phyloP scores from a whole-genome alignment of 1,140 invertebrate species.

The Nymphalis io region DNA sequence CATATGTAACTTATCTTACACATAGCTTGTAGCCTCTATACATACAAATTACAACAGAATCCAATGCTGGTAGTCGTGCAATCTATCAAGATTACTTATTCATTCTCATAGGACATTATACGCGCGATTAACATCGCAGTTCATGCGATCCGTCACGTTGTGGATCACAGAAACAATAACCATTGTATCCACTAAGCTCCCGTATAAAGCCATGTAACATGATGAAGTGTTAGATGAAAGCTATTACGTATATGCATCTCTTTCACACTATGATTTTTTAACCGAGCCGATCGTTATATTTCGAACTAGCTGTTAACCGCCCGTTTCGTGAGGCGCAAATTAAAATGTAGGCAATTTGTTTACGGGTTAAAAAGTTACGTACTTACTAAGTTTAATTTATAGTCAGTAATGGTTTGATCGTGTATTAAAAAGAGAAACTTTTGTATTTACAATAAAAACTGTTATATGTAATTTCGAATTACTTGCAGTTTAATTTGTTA shows the following conservation, averaged over 20 bases:
- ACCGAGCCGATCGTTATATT: neutral
- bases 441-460: no score
- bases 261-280: slow-evolving; percentile 1
- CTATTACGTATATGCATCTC: slow-evolving; percentile 13
- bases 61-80: neutral
- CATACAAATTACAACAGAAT: neutral
- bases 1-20: no score
- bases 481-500: no score
- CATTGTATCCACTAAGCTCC: slow-evolving; percentile 24
- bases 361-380: no score
- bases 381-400: no score
- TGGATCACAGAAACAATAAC: slow-evolving; percentile 31
- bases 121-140: slow-evolving; percentile 29
- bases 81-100: slow-evolving; percentile 29
- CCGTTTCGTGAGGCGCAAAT: no score
- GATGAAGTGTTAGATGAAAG: slow-evolving; percentile 22
- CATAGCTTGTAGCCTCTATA: neutral
- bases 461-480: no score
- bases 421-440: no score
- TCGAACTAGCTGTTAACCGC: no score
- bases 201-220: slow-evolving; percentile 25
- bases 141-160: slow-evolving; percentile 15
- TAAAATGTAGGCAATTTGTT: no score
- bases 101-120: slow-evolving; percentile 25
- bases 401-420: no score